Evolutionary conservation across 2,113 vertebrate species (phyloP).

Genomic region (Rhea pennata): DNA sequence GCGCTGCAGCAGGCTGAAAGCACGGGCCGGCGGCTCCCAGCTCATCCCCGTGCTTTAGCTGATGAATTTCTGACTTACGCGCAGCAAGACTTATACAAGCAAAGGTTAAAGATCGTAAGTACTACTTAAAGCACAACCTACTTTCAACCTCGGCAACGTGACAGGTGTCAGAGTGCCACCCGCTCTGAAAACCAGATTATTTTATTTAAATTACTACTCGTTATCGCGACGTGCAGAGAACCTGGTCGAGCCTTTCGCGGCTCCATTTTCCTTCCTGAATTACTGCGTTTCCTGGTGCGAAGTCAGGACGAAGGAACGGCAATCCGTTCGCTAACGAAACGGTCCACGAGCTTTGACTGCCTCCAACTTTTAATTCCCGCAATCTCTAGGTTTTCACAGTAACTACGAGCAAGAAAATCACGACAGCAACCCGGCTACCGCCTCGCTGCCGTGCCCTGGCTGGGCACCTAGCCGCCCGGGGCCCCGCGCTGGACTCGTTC

Average conservation of each 20-base stretch:
- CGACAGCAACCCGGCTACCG: background rate
- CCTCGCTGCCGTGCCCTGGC: no score
- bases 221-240: background rate
- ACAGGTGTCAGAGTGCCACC: background rate
- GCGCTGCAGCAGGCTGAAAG: fast-evolving
- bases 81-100: background rate
- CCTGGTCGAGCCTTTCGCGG: background rate
- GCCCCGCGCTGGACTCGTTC: no score
- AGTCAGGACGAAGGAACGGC: background rate
- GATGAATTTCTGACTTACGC: background rate
- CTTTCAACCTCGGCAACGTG: background rate
- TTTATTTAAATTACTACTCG: background rate
- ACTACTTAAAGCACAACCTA: background rate
- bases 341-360: background rate
- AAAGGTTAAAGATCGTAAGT: background rate
- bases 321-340: background rate
- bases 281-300: background rate
- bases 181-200: background rate
- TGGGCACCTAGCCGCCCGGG: no score
- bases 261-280: background rate
- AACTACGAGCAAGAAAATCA: background rate
- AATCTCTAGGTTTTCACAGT: background rate
- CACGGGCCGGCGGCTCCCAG: background rate
- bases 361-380: background rate
- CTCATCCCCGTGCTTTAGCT: background rate